Base-by-base conservation (phyloP, 2,888 invertebrate genomes). In the Pseudococcus viburni region DNA sequence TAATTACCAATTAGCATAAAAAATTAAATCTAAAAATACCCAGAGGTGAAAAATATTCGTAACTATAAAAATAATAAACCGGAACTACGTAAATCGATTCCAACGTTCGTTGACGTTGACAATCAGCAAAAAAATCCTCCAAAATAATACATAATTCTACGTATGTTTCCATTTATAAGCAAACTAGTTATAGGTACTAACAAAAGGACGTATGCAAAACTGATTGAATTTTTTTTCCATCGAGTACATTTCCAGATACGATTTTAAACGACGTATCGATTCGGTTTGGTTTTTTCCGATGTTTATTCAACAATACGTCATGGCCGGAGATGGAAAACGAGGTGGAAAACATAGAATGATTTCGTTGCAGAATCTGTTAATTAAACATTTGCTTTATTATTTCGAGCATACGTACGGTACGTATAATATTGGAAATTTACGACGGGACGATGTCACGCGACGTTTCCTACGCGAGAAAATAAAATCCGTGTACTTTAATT, bases 401-500 rank as follows among this genome's bases (percentile, higher is more conserved):
- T 59, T 59, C 59, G 19, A 59, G 19, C 59, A 6, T 59, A 19
- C 55, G 59, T 19, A 33, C 26, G 26, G 26, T 33, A 33, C 6
- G 8, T 19, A 19, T 8, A 59, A 59, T 9, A 9, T 19, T 19
- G 19, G 19, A 59, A 59, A 59, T 59, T 19, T 19, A 59, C n/a
- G 19, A 51, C 51, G 17, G 46, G 46, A 51, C 17, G 51, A 12
- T 17, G 51, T 51, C 51, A 17, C 51, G 51, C 51, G 51, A 51
- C 51, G 51, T 51, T 51, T 59, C 9, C 5, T 17, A 19, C n/a
- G 19, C 59, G 19, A 55, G 55, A 55, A 55, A 17, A 59, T 59
- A 59, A 59, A 59, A 59, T 59, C 59, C 59, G 59, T 59, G 59
- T 59, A 59, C 59, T 59, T 19, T 19, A 59, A 59, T 59, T 59